phyloP scores from a whole-genome alignment of 2,888 invertebrate species.

The Phaedon cochleariae region DNA sequence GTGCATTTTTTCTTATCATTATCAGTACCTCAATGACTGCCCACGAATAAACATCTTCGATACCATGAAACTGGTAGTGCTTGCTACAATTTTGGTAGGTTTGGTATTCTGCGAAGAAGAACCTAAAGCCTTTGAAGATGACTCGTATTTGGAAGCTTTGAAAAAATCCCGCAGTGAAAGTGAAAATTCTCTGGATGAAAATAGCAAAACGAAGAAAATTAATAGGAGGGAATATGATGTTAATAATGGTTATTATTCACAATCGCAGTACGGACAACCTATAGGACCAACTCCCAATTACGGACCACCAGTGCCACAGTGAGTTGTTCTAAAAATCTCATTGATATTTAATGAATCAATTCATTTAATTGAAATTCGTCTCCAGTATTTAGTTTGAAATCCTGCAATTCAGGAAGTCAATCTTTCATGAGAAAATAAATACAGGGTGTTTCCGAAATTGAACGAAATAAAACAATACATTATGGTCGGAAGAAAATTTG shows the following conservation, averaged over 20 bases:
- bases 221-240: constrained; percentile 8
- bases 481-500: too few species aligned
- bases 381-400: too few species aligned
- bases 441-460: too few species aligned
- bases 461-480: too few species aligned
- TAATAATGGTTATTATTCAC: constrained; percentile 2
- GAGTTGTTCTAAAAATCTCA: not conserved
- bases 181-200: not conserved
- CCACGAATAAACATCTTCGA: constrained; percentile 10
- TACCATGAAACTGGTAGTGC: not conserved
- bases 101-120: constrained; percentile 3
- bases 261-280: constrained; percentile 7
- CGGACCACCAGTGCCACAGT: constrained; percentile 1
- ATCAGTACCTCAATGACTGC: constrained; percentile 7
- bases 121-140: not conserved
- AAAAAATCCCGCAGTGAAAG: constrained; percentile 12
- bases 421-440: too few species aligned
- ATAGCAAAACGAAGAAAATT: not conserved
- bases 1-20: constrained; percentile 11
- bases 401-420: too few species aligned
- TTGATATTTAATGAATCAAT: too few species aligned
- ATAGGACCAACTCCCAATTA: not conserved
- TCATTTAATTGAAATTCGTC: too few species aligned
- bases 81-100: not conserved
- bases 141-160: constrained; percentile 11